Evolutionary conservation across 1,140 invertebrate species (phyloP), one percentile per base, ranked within the genome.

Genomic region (Chymomyza costata): DNA sequence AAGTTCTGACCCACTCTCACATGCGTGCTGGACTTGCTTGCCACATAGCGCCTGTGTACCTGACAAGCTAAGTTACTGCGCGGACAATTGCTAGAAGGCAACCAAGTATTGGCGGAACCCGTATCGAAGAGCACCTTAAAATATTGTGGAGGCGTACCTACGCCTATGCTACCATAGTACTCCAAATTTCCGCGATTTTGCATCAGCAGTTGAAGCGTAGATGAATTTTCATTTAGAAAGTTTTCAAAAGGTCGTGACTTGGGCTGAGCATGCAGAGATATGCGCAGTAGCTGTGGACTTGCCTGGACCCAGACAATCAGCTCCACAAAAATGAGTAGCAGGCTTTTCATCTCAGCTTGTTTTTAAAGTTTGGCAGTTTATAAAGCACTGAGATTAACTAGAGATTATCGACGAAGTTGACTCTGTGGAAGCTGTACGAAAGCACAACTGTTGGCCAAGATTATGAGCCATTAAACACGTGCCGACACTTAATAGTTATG

Each of bases 111-210:
- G 6, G 76, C 47, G 1, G 76, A 81, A 0, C 76, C 76, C 0
- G 70, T 82, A 43, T 76, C 76, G 10, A 82, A 76, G 25, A 82
- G 37, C 30, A 82, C 76, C 2, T 40, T 54, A 15, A 82, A 82
- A 0, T 87, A 86, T 87, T 99, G 97, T 25, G 93, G 90, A n/a
- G 97, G 97, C 38, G 90, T 93, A 49, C 97, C 97, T 86, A 99
- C 95, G 0, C 88, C 86, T 64, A 99, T 97, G 1, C 88, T 89
- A 6, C 97, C 97, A 88, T 47, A 74, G 16, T 65, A 74, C 35
- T 68, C 69, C 6, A 68, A 7, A 41, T 74, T 68, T 6, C 46
- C 13, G 1, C 38, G 52, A 15, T 44, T 61, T 2, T 47, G 15
- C 1, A 74, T 44, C n/a, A 28, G 6, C 3, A 73, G 13, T 1